Base-by-base conservation (phyloP, 1,140 invertebrate species). In the Sarcophaga bullata region DNA sequence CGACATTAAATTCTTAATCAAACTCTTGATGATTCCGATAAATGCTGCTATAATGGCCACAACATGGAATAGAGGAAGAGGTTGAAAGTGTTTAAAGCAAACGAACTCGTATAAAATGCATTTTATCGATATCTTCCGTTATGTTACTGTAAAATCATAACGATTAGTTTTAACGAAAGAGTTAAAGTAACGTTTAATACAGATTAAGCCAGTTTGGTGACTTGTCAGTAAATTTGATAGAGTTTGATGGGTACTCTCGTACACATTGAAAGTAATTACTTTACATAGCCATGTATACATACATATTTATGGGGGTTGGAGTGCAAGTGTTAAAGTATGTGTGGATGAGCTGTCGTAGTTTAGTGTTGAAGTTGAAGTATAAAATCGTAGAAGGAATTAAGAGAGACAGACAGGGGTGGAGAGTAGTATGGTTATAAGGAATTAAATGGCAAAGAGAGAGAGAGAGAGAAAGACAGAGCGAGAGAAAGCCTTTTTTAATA, bases 161-260 rank as follows among this genome's bases (percentile, higher is more conserved):
- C 25, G 25, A 3, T 15, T 15, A 54, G 9, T 54, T 10, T 15
- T 54, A 3, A 15, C 15, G 58, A 72, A 72, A 25, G 62, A 19
- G 62, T 25, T 25, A 13, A 72, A 19, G 62, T 8, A 25, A 2
- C 25, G 25, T 72, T 72, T 72, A 2, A 37, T 37, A 37, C 17
- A 54, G 17, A 72, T 1, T 37, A 13, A 58, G 54, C 13, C 15
- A 76, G 48, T 17, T 49, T 46, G 73, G 9, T 73, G 48, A 48
- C 46, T 76, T 76, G 73, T 76, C 73, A 76, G 48, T 76, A 17
- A 49, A 76, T 48, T 76, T 48, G 73, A 76, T 49, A 47, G 48
- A 76, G 73, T 76, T 76, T 76, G 73, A 76, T 76, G 73, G n/a
- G 15, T 73, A 73, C 46, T 47, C 48, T 46, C 25, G 37, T 47